Evolutionary conservation across 2,113 vertebrate genomes (phyloP).

Genomic region (Nannospalax galili): DNA sequence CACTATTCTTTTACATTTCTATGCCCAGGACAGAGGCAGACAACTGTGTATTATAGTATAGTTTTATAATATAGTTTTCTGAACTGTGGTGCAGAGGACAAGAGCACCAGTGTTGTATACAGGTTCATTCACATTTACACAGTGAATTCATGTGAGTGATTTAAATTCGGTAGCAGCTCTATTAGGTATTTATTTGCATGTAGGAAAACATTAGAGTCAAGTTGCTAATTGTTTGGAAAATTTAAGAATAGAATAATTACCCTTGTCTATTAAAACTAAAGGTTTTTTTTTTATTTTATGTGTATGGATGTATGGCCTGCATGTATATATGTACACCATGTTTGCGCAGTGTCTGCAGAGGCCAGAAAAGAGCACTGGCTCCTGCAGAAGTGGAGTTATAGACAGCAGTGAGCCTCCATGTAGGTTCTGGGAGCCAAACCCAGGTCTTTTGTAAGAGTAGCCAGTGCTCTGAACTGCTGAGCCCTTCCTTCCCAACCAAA

Average conservation of each 20-base stretch:
- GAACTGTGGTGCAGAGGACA: neutral
- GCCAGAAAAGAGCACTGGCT: too few species aligned
- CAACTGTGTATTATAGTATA: neutral
- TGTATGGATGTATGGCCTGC: too few species aligned
- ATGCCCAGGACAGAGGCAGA: neutral
- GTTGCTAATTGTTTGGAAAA: slow-evolving; percentile 33
- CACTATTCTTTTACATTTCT: slow-evolving; percentile 20
- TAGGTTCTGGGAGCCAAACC: too few species aligned
- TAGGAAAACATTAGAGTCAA: neutral
- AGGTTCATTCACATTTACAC: neutral
- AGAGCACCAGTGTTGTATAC: neutral
- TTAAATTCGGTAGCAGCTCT: neutral
- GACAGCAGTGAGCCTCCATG: too few species aligned
- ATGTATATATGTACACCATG: too few species aligned
- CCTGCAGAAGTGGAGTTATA: too few species aligned
- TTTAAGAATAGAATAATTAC: neutral
- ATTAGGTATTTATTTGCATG: neutral
- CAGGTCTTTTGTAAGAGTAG: too few species aligned
- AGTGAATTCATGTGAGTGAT: neutral
- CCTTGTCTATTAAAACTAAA: neutral
- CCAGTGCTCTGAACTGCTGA: too few species aligned
- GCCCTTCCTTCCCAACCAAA: neutral
- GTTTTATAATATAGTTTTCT: neutral
- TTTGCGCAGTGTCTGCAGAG: too few species aligned
- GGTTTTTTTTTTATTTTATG: too few species aligned